Evolutionary conservation across 2,888 invertebrate species (phyloP).

Genomic region (Clostera curtula): DNA sequence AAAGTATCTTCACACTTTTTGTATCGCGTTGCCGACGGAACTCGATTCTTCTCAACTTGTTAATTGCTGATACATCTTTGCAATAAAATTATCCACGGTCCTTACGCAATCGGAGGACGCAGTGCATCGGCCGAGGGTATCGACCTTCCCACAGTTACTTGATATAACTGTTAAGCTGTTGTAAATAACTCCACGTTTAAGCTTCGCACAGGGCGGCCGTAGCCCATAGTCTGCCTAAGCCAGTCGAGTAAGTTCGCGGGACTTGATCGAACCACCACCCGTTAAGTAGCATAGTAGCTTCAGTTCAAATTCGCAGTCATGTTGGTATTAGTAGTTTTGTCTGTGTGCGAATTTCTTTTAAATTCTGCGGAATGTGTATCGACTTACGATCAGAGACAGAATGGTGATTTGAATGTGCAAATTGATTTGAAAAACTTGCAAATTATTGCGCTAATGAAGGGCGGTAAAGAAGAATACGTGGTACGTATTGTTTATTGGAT

Average conservation of each 20-base stretch:
- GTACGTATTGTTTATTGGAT: slow-evolving; percentile 44
- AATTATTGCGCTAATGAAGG: slow-evolving; percentile 80
- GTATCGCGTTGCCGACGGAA: no score
- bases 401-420: slow-evolving; percentile 86
- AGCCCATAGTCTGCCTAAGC: slow-evolving; percentile 27
- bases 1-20: no score
- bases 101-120: slow-evolving; percentile 58
- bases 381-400: slow-evolving; percentile 81
- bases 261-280: slow-evolving; percentile 36
- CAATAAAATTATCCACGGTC: slow-evolving; percentile 38
- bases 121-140: slow-evolving; percentile 62
- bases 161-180: slow-evolving; percentile 69
- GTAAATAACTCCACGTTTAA: slow-evolving; percentile 63
- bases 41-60: no score
- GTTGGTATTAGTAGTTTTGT: slow-evolving; percentile 24
- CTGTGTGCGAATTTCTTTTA: slow-evolving; percentile 24
- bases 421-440: slow-evolving; percentile 86
- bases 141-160: slow-evolving; percentile 69
- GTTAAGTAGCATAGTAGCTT: slow-evolving; percentile 7
- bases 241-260: slow-evolving; percentile 47
- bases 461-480: slow-evolving; percentile 77
- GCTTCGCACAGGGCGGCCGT: slow-evolving; percentile 43
- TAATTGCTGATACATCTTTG: no score
- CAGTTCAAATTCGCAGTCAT: slow-evolving; percentile 19
- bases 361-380: slow-evolving; percentile 29